These are phyloP conservation scores for Paratrypauchen microcephalus DNA, from an alignment of 2,797 vertebrate genomes.

Conservation along the genomic window DNA sequence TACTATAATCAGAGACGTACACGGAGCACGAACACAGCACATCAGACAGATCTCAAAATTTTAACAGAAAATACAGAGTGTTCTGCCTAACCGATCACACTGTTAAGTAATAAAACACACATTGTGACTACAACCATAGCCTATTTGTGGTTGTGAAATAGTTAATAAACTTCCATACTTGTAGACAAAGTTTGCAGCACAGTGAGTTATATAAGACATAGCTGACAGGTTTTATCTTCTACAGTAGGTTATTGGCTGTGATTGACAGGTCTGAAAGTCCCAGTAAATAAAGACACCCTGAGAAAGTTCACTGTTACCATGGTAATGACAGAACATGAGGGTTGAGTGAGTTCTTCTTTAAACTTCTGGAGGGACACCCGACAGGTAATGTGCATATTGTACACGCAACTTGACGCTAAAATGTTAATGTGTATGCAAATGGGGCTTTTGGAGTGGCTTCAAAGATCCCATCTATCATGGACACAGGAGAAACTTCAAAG, in stretches of 20 bases:
- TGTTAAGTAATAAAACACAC: neutral
- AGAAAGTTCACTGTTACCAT: conserved; percentile 62
- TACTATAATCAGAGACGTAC: neutral
- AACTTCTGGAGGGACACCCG: conserved; percentile 23
- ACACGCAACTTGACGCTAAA: conserved; percentile 11
- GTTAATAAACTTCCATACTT: conserved; percentile 4
- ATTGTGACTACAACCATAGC: neutral
- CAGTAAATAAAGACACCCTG: conserved; percentile 39
- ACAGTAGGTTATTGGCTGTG: conserved; percentile 28
- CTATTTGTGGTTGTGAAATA: conserved; percentile 2
- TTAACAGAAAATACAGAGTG: neutral
- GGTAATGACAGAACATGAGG: conserved; percentile 44
- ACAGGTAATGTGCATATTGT: conserved; percentile 32
- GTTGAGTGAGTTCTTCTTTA: conserved; percentile 23
- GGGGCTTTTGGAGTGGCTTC: conserved; percentile 44
- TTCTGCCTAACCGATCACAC: neutral
- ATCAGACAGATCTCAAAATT: neutral
- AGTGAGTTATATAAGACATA: conserved; percentile 17
- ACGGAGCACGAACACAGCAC: neutral
- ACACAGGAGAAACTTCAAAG: conserved; percentile 66
- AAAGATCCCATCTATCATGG: conserved; percentile 57
- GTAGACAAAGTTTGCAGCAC: conserved; percentile 7
- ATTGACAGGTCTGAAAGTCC: conserved; percentile 37
- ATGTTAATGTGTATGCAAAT: conserved; percentile 50
- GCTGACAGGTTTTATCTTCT: conserved; percentile 33